Evolutionary conservation across 1,140 invertebrate genomes (phyloP).

Genomic region (Drosophila elegans): DNA sequence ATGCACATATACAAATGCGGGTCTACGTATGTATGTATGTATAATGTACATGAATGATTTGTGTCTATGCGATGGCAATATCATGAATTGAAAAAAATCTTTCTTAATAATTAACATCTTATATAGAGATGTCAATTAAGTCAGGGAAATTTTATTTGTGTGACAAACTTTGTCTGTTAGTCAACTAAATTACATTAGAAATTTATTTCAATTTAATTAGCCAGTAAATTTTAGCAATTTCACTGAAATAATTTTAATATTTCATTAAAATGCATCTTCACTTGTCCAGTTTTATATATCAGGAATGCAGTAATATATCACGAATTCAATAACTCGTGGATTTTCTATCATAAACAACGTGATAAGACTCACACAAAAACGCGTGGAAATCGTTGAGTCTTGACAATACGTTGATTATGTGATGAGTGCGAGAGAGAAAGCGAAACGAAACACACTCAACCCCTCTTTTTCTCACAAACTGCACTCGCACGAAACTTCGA

Average conservation of each 20-base stretch:
- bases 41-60: not conserved
- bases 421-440: constrained; percentile 53
- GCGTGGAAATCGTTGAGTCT: constrained; percentile 6
- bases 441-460: constrained; percentile 8
- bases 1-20: constrained; percentile 10
- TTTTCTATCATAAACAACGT: constrained; percentile 2
- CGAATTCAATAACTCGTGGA: not conserved
- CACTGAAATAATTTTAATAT: no score
- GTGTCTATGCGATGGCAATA: not conserved
- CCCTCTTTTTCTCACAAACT: constrained; percentile 1
- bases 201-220: no score
- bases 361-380: not conserved
- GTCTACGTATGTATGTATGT: not conserved
- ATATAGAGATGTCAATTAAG: no score
- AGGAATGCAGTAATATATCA: not conserved
- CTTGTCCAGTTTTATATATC: not conserved
- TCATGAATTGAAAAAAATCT: not conserved
- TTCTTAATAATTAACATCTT: no score
- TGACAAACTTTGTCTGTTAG: no score
- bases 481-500: constrained; percentile 29
- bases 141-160: no score
- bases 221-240: no score
- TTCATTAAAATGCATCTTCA: not conserved
- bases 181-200: no score
- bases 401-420: constrained; percentile 65